Evolutionary conservation across 2,888 invertebrate species (phyloP).

Genomic region (Loripinus fragilis): DNA sequence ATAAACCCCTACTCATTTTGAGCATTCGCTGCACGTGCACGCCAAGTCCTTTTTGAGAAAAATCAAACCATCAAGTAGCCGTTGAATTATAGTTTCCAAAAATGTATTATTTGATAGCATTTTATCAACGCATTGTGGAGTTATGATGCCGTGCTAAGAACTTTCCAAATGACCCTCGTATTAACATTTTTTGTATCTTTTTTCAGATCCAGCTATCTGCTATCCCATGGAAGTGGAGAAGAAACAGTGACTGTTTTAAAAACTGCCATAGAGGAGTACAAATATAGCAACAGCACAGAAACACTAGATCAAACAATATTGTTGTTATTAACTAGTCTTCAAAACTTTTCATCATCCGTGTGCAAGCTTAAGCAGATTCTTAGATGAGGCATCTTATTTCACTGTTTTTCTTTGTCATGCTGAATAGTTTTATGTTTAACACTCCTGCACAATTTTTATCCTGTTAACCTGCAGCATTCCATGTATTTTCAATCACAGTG

Average conservation of each 20-base stretch:
- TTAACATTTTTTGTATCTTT: background rate
- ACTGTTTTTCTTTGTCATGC: no score
- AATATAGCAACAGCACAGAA: background rate
- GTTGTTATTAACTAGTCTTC: constrained; percentile 1
- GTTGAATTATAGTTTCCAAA: background rate
- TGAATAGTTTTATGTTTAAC: no score
- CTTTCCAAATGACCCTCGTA: background rate
- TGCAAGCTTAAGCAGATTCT: background rate
- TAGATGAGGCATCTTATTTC: no score
- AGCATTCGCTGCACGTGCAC: no score
- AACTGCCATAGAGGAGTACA: background rate
- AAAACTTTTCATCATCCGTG: background rate
- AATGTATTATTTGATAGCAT: background rate
- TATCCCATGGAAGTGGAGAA: background rate
- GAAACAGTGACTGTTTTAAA: background rate
- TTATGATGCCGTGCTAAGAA: no score
- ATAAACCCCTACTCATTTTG: background rate
- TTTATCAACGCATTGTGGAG: background rate
- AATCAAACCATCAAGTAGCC: background rate
- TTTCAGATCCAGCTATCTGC: background rate
- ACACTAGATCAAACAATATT: background rate
- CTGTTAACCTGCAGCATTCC: no score
- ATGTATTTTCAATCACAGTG: no score
- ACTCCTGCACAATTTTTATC: no score
- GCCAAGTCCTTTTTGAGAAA: background rate